Evolutionary conservation across 2,797 vertebrate species (phyloP).

Genomic region (Microctenopoma lineatum): DNA sequence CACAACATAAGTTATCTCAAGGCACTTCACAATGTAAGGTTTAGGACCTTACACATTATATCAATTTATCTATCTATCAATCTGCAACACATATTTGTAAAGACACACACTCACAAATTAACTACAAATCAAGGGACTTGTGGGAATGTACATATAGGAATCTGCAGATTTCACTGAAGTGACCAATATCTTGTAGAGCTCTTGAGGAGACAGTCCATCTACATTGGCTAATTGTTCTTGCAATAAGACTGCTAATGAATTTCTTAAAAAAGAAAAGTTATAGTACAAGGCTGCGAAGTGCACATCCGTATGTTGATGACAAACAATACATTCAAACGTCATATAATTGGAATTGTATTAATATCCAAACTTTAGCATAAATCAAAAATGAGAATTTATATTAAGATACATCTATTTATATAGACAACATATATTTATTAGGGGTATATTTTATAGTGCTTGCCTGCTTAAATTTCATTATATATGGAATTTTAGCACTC

Average conservation of each 20-base stretch:
- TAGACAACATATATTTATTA: constrained; percentile 20
- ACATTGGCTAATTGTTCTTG: constrained; percentile 60
- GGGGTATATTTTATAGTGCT: constrained; percentile 15
- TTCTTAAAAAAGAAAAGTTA: constrained; percentile 28
- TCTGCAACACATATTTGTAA: constrained; percentile 66
- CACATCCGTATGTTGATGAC: constrained; percentile 65
- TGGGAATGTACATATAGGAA: constrained; percentile 48
- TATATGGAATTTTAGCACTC: constrained; percentile 36
- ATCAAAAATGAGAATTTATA: constrained; percentile 12
- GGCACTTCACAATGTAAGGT: no score
- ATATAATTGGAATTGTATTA: constrained; percentile 27
- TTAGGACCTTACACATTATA: no score
- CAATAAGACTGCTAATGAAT: constrained; percentile 48
- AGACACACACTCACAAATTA: constrained; percentile 26
- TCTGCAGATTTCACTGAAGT: constrained; percentile 40
- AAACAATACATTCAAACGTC: constrained; percentile 49
- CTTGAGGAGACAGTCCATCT: constrained; percentile 59
- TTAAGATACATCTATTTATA: constrained; percentile 1
- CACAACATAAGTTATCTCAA: no score
- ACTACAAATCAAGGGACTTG: constrained; percentile 56
- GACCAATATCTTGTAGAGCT: constrained; percentile 68
- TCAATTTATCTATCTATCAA: no score
- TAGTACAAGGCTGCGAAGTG: constrained; percentile 11
- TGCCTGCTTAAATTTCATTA: constrained; percentile 29
- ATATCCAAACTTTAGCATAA: constrained; percentile 36